phyloP scores from a whole-genome alignment of 2,113 vertebrate genomes.

The Toxotes jaculatrix region DNA sequence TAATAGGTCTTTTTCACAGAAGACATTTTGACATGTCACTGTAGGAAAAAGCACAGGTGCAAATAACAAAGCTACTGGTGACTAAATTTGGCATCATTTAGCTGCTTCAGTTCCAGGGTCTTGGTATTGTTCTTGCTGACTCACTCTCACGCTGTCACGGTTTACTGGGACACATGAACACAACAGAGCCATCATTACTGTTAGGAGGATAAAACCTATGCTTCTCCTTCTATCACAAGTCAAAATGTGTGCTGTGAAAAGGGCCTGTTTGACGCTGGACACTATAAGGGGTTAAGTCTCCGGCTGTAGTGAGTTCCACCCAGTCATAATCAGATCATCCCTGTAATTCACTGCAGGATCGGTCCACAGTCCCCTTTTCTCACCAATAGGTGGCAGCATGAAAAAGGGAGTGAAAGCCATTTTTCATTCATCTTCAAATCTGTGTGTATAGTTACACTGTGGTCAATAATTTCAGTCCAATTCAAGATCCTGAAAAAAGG shows the following conservation, averaged over 20 bases:
- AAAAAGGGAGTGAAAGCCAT: conserved; percentile 26
- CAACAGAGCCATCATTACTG: neutral
- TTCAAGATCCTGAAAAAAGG: neutral
- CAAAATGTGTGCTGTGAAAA: neutral
- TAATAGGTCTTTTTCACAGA: too few relatives aligned
- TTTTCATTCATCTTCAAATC: conserved; percentile 26
- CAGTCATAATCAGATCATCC: conserved; percentile 21
- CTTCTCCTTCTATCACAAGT: neutral
- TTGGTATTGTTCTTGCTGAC: neutral
- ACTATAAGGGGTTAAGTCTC: neutral
- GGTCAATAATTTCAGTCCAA: neutral
- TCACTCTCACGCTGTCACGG: neutral
- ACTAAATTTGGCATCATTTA: neutral
- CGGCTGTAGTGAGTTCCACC: conserved; percentile 8
- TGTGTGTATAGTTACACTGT: neutral
- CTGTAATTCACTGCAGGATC: conserved; percentile 12
- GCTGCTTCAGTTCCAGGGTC: neutral
- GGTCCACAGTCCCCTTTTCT: too few relatives aligned
- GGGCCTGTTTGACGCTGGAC: neutral
- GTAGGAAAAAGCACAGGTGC: neutral
- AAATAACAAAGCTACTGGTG: neutral
- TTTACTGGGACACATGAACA: neutral
- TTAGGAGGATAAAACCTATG: neutral
- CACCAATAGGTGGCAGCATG: conserved; percentile 74
- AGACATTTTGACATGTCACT: neutral